Evolutionary conservation across 2,888 invertebrate genomes (phyloP).

Genomic region (Polyommatus icarus): DNA sequence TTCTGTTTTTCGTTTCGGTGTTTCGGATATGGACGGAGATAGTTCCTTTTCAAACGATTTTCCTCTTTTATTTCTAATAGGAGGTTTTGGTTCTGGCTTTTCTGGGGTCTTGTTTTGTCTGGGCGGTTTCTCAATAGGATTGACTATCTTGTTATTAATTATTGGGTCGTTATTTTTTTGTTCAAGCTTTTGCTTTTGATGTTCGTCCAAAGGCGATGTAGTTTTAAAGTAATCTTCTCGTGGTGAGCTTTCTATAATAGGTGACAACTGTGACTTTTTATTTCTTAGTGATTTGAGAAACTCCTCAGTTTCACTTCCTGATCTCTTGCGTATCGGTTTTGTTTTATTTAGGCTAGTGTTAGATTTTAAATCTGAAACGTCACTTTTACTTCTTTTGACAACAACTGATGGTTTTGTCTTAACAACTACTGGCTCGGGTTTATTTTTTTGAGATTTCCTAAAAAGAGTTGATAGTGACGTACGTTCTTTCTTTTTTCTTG

Average conservation of each 20-base stretch:
- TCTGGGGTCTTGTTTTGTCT: conserved; percentile 66
- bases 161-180: conserved; percentile 56
- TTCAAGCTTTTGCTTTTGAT: conserved; percentile 62
- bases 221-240: conserved; percentile 85
- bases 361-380: conserved; percentile 83
- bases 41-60: conserved; percentile 64
- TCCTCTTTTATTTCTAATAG: conserved; percentile 61
- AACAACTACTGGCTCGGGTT: conserved; percentile 74
- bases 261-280: conserved; percentile 86
- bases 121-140: conserved; percentile 73
- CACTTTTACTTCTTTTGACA: conserved; percentile 83
- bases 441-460: conserved; percentile 79
- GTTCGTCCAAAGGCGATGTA: conserved; percentile 65
- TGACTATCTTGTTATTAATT: conserved; percentile 64
- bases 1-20: conserved; percentile 69
- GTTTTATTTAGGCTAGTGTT: conserved; percentile 68
- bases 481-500: conserved; percentile 74
- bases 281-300: conserved; percentile 76
- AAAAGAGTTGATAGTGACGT: conserved; percentile 85
- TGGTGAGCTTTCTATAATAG: conserved; percentile 88
- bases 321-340: conserved; percentile 78
- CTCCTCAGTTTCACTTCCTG: conserved; percentile 82
- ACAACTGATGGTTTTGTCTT: conserved; percentile 62
- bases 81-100: conserved; percentile 69
- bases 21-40: conserved; percentile 63